Evolutionary conservation across 1,140 invertebrate species (phyloP).

Genomic region (Alviniconcha marisindica): DNA sequence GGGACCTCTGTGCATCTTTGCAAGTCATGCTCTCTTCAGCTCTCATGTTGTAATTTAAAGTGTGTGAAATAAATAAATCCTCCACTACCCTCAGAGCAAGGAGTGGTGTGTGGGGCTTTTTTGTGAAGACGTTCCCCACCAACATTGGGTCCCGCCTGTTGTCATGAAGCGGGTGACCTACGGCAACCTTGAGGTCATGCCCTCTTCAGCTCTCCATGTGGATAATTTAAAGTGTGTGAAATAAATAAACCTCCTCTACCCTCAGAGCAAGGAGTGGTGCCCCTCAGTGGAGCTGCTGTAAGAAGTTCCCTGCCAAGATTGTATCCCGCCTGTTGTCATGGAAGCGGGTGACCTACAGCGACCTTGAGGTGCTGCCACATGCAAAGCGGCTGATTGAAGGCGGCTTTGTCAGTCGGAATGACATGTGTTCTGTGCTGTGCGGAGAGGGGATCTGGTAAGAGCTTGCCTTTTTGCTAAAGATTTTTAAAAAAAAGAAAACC

Average conservation of each 20-base stretch:
- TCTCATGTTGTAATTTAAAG: too few species aligned
- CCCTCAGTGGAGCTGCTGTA: conserved; percentile 64
- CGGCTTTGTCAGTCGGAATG: conserved; percentile 77
- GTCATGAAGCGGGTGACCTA: conserved; percentile 83
- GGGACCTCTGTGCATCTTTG: too few species aligned
- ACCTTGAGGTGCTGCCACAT: conserved; percentile 79
- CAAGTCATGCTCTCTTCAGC: too few species aligned
- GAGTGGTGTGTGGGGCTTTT: conserved; percentile 63
- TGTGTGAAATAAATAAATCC: too few species aligned
- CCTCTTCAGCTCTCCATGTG: too few species aligned
- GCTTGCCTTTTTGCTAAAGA: too few species aligned
- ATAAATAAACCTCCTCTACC: too few species aligned
- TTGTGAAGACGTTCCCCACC: conserved; percentile 74
- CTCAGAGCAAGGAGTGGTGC: conserved; percentile 71
- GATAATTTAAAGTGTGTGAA: too few species aligned
- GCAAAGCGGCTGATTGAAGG: conserved; percentile 84
- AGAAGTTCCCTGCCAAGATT: conserved; percentile 77
- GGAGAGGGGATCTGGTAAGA: conserved; percentile 81
- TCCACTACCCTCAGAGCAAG: conserved; percentile 68
- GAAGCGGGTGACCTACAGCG: conserved; percentile 82
- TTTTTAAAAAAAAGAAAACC: too few species aligned
- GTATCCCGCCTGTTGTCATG: conserved; percentile 82
- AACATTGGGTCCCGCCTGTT: conserved; percentile 80
- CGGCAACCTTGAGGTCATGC: conserved; percentile 80
- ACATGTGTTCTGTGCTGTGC: conserved; percentile 77